Conservation (phyloP, 2,113 vertebrate species). For the Apeltes quadracus region DNA sequence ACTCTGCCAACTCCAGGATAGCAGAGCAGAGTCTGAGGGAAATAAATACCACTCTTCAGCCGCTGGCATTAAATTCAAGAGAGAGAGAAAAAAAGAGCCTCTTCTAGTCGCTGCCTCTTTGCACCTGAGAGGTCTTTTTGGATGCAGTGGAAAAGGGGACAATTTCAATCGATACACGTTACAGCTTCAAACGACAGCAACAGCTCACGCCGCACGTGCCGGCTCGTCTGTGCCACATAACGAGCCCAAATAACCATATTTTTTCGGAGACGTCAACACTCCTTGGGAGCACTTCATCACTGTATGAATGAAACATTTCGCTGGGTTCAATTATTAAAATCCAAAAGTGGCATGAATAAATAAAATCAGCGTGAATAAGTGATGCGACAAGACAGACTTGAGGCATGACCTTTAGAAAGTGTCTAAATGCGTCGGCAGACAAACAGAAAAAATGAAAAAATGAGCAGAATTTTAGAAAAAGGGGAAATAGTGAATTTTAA, state of each 20-base stretch:
- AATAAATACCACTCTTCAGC: slow-evolving; percentile 95
- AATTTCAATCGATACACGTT: slow-evolving; percentile 65
- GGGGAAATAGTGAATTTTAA: background rate
- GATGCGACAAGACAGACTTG: slow-evolving; percentile 74
- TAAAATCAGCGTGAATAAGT: slow-evolving; percentile 75
- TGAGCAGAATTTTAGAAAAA: background rate
- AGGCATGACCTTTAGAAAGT: slow-evolving; percentile 75
- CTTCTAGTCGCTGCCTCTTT: slow-evolving; percentile 48
- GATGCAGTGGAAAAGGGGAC: slow-evolving; percentile 55
- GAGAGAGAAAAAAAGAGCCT: slow-evolving; percentile 25
- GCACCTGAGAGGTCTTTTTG: slow-evolving; percentile 57
- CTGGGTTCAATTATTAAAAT: slow-evolving; percentile 76
- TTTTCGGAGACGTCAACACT: slow-evolving; percentile 53
- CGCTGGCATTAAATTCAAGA: slow-evolving; percentile 82
- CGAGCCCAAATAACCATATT: slow-evolving; percentile 43
- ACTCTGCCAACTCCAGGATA: slow-evolving; percentile 97
- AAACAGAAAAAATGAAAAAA: slow-evolving; percentile 20
- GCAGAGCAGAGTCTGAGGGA: slow-evolving; percentile 95
- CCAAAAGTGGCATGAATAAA: slow-evolving; percentile 81
- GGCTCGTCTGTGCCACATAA: slow-evolving; percentile 18
- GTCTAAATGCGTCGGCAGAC: slow-evolving; percentile 62
- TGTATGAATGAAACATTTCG: slow-evolving; percentile 74
- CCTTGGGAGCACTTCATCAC: slow-evolving; percentile 64
- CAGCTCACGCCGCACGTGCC: slow-evolving; percentile 45
- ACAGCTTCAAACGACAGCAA: slow-evolving; percentile 57